phyloP scores from a whole-genome alignment of 2,797 vertebrate species.

The Propithecus perrieri region DNA sequence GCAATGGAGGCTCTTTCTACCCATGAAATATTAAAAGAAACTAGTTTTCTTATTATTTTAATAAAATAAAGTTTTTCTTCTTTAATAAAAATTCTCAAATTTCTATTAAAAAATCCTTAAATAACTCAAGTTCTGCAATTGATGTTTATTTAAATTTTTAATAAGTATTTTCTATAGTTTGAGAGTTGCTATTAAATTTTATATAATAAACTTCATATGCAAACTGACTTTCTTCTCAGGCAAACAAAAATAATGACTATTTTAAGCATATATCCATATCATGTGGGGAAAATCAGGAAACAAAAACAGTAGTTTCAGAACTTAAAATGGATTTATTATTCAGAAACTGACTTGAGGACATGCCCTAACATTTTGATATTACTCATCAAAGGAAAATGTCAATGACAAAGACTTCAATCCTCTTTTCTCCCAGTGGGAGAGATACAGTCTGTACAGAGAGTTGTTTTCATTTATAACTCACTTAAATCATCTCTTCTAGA shows the following conservation, averaged over 20 bases:
- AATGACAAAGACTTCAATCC: slow-evolving; percentile 14
- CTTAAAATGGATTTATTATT: slow-evolving; percentile 43
- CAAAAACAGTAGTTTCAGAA: background rate
- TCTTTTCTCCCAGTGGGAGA: background rate
- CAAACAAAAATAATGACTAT: slow-evolving; percentile 8
- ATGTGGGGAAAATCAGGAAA: background rate
- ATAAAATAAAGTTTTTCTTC: background rate
- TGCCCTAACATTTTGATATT: background rate
- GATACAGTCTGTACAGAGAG: background rate
- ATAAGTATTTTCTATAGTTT: background rate
- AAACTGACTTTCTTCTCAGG: background rate
- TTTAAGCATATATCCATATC: background rate
- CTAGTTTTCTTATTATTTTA: background rate
- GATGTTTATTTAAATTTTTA: background rate
- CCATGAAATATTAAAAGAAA: background rate
- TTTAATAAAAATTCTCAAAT: background rate
- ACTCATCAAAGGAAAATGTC: slow-evolving; percentile 45
- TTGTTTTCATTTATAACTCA: slow-evolving; percentile 44
- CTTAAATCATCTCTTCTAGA: slow-evolving; percentile 24
- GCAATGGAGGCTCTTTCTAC: background rate
- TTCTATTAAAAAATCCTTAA: background rate
- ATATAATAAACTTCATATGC: background rate
- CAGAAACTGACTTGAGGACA: slow-evolving; percentile 13
- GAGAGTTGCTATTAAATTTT: background rate
- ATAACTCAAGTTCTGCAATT: background rate